A percentile compares a stretch with the other conserved stretches of the same genome.
Conservation (phyloP, 2,888 invertebrate species). For the Neuroscelio doddi region DNA sequence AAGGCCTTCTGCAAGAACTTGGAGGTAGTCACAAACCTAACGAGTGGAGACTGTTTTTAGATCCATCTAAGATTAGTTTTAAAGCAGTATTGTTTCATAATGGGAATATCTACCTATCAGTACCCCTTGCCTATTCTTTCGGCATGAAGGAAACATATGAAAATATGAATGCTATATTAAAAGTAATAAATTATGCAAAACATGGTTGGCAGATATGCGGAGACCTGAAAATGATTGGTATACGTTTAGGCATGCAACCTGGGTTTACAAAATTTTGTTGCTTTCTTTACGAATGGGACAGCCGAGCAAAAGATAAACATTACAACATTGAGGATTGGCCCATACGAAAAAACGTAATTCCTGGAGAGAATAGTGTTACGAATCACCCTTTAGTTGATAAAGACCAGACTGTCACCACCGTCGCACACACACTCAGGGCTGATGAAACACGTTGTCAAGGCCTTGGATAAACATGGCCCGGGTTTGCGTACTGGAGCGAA, state of each 20-base stretch:
- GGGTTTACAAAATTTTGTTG: too few relatives aligned
- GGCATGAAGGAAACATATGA: constrained; percentile 51
- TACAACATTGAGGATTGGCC: too few relatives aligned
- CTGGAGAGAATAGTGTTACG: constrained; percentile 17
- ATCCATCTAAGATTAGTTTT: constrained; percentile 46
- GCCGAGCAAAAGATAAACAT: too few relatives aligned
- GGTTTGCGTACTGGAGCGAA: too few relatives aligned
- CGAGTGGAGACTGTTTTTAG: constrained; percentile 51
- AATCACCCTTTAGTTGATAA: constrained; percentile 15
- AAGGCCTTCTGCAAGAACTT: too few relatives aligned
- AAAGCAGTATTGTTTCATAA: constrained; percentile 50
- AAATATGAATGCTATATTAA: constrained; percentile 10
- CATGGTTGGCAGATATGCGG: constrained; percentile 44
- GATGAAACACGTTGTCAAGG: constrained; percentile 51
- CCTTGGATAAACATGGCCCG: constrained; percentile 18
- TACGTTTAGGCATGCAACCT: constrained; percentile 49
- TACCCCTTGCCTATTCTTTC: constrained; percentile 50
- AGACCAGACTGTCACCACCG: too few relatives aligned
- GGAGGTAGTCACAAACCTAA: background rate
- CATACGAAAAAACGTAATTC: too few relatives aligned
- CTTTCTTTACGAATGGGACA: constrained; percentile 54
- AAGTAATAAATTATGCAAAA: constrained; percentile 19
- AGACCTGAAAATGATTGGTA: constrained; percentile 42
- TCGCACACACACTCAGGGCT: constrained; percentile 49
- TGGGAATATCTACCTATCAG: constrained; percentile 55